Conservation (phyloP, 1,140 invertebrate genomes). For the Lasioglossum baleicum region DNA sequence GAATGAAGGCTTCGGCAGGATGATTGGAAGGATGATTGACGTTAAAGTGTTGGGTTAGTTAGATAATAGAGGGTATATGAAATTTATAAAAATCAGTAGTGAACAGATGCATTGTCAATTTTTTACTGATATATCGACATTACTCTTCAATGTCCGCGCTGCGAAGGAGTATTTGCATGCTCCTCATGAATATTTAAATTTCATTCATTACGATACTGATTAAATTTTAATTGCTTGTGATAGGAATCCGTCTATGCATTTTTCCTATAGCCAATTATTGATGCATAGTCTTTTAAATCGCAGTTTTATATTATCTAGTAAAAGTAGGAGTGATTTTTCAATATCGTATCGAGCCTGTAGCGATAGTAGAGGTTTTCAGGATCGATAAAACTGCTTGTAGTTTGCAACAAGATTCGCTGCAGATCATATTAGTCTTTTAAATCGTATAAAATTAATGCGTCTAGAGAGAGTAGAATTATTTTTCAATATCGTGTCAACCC, state of each 20-base stretch:
- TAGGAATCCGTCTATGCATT: background rate
- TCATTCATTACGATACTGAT: slow-evolving; percentile 7
- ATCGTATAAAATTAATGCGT: no score
- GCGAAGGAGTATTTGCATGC: background rate
- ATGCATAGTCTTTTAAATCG: background rate
- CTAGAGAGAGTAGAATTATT: no score
- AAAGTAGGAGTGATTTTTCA: no score
- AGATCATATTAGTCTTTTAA: no score
- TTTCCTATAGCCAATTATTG: background rate
- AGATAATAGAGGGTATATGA: background rate
- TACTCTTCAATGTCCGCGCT: background rate
- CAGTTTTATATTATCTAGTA: no score
- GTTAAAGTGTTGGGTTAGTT: background rate
- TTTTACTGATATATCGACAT: background rate
- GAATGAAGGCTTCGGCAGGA: no score
- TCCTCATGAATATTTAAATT: slow-evolving; percentile 1
- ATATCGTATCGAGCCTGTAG: no score
- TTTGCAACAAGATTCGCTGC: no score
- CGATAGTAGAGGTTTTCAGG: no score
- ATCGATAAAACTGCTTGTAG: no score
- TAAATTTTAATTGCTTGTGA: background rate
- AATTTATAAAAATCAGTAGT: background rate
- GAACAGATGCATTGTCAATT: background rate
- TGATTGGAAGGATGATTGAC: no score
- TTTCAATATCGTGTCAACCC: no score